Evolutionary conservation across 2,888 invertebrate genomes (phyloP).

Genomic region (Oxyscelio sp.): DNA sequence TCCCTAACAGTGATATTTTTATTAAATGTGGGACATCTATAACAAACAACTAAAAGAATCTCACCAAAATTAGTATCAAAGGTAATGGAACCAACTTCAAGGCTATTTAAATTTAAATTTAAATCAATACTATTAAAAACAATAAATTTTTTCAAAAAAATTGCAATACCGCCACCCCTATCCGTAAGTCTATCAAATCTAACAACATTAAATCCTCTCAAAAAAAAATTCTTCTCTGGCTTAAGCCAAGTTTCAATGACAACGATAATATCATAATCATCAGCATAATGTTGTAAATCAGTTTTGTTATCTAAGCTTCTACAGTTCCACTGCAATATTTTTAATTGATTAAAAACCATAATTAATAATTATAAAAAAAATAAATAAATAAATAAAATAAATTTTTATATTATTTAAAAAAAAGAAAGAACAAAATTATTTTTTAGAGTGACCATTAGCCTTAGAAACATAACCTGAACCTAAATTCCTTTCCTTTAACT

Average conservation of each 20-base stretch:
- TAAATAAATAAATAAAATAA: background rate
- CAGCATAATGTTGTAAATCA: background rate
- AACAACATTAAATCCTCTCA: background rate
- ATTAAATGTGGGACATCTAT: constrained; percentile 1
- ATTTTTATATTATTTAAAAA: background rate
- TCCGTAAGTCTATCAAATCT: constrained; percentile 7
- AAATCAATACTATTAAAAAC: background rate
- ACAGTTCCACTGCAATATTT: constrained; percentile 29
- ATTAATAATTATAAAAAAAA: background rate
- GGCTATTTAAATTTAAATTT: background rate
- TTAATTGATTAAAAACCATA: background rate
- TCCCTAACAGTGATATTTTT: background rate
- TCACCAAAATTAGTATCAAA: constrained; percentile 1
- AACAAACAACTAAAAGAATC: background rate
- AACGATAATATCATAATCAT: constrained; percentile 6
- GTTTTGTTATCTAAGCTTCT: constrained; percentile 3
- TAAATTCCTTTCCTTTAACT: background rate
- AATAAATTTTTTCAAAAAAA: constrained; percentile 14
- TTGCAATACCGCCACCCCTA: constrained; percentile 2
- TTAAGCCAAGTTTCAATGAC: constrained; percentile 11
- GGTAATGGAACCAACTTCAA: background rate
- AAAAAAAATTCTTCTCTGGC: constrained; percentile 8
- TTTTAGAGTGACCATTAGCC: background rate
- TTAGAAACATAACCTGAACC: background rate
- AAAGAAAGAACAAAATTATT: background rate